These are phyloP conservation scores for Neoaliturus tenellus DNA, from an alignment of 2,888 invertebrate species.

Conservation along the genomic window DNA sequence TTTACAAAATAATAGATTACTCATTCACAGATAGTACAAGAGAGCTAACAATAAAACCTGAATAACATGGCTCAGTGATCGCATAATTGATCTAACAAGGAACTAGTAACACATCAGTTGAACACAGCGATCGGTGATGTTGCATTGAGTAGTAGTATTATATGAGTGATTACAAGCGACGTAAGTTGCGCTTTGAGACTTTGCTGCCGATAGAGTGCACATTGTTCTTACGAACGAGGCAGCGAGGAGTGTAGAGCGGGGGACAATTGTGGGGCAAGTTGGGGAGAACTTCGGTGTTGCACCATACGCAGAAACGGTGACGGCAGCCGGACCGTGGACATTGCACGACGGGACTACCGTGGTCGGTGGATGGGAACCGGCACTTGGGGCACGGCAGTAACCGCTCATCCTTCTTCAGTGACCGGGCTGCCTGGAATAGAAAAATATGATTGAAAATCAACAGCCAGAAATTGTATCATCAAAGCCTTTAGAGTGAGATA, in stretches of 20 bases:
- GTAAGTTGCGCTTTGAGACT: conserved; percentile 45
- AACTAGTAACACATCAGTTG: neutral
- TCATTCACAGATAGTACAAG: neutral
- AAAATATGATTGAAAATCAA: too few species aligned
- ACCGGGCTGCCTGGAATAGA: conserved; percentile 65
- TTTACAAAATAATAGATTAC: neutral
- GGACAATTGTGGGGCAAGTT: conserved; percentile 31
- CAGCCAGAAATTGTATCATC: too few species aligned
- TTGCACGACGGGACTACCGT: conserved; percentile 57
- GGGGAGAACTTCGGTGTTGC: neutral
- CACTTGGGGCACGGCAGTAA: conserved; percentile 68
- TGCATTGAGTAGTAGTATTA: neutral
- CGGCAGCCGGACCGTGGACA: conserved; percentile 65
- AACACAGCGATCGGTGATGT: conserved; percentile 23
- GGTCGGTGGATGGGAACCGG: conserved; percentile 65
- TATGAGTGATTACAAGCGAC: conserved; percentile 29
- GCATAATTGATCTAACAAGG: neutral
- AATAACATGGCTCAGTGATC: neutral
- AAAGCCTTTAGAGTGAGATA: too few species aligned
- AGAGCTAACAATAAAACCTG: neutral
- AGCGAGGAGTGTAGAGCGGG: conserved; percentile 33
- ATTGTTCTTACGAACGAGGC: neutral
- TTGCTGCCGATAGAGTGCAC: conserved; percentile 46
- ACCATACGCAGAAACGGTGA: conserved; percentile 65
- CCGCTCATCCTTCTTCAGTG: conserved; percentile 66